Evolutionary conservation across 2,797 vertebrate genomes (phyloP).

Genomic region (Artibeus lituratus): DNA sequence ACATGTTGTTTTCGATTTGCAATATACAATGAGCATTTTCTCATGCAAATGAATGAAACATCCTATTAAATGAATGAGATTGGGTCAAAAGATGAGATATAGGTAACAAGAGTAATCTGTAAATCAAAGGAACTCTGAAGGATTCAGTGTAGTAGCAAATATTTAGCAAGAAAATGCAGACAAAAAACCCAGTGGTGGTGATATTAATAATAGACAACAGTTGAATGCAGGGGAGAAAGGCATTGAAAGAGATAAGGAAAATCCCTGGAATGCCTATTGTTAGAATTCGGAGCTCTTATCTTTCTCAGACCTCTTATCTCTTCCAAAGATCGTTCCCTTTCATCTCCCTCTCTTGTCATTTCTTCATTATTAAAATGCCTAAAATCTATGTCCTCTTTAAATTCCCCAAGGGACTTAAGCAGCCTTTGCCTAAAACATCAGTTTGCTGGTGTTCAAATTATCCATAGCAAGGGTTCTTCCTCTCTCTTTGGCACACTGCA

Average conservation of each 20-base stretch:
- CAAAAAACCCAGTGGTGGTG: constrained; percentile 5
- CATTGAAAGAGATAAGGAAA: constrained; percentile 37
- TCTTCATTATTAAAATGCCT: constrained; percentile 59
- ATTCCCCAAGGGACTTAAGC: constrained; percentile 66
- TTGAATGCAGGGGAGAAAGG: not conserved
- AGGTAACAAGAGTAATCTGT: not conserved
- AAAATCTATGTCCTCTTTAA: constrained; percentile 67
- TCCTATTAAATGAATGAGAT: not conserved
- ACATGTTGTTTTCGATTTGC: constrained; percentile 12
- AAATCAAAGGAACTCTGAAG: constrained; percentile 26
- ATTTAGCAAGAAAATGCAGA: constrained; percentile 17
- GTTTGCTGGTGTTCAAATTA: constrained; percentile 30
- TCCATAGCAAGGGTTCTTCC: not conserved
- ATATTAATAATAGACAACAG: constrained; percentile 47
- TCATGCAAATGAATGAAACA: constrained; percentile 22
- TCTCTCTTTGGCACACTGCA: constrained; percentile 25
- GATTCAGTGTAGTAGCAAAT: constrained; percentile 14
- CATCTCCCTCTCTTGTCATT: constrained; percentile 61
- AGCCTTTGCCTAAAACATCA: constrained; percentile 62
- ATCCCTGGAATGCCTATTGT: constrained; percentile 27
- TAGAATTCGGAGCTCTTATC: constrained; percentile 59
- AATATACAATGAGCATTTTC: constrained; percentile 8
- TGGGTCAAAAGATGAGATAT: constrained; percentile 27
- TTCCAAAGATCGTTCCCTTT: constrained; percentile 58
- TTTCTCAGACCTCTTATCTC: constrained; percentile 64